A percentile compares a stretch with the other conserved stretches of the same genome.
phyloP scores from a whole-genome alignment of 1,140 invertebrate species.

The Oreohelix idahoensis region DNA sequence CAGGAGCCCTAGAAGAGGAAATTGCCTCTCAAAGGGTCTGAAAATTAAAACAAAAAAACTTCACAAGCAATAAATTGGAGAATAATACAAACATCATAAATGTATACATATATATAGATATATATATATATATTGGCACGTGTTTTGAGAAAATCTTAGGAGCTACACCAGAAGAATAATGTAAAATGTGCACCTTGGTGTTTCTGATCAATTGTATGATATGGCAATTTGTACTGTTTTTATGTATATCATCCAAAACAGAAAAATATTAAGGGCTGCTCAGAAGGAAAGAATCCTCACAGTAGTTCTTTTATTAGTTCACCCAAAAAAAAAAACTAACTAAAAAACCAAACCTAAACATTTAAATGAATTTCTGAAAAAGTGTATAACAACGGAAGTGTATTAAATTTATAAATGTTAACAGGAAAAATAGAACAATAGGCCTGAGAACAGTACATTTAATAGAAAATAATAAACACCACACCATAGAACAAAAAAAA shows the following conservation, averaged over 20 bases:
- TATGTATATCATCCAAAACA: conserved; percentile 6
- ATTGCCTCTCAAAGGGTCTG: conserved; percentile 19
- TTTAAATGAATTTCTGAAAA: background rate
- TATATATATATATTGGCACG: conserved; percentile 35
- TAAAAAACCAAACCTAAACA: background rate
- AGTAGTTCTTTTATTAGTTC: background rate
- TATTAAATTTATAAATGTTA: background rate
- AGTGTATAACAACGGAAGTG: conserved; percentile 11
- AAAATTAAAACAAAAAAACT: background rate
- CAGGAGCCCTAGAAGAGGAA: conserved; percentile 34
- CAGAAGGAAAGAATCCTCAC: conserved; percentile 8
- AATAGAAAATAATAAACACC: conserved; percentile 1
- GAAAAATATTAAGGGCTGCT: background rate
- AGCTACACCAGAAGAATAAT: conserved; percentile 36
- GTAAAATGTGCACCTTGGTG: conserved; percentile 39
- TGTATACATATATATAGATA: background rate
- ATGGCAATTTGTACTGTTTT: conserved; percentile 21
- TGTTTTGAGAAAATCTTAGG: background rate
- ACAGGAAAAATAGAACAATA: conserved; percentile 20
- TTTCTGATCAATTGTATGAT: conserved; percentile 29
- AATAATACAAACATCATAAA: background rate
- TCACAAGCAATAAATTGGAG: conserved; percentile 23
- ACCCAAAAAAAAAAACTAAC: background rate
- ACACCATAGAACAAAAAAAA: background rate
- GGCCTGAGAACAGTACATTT: conserved; percentile 26